Conservation (phyloP, 1,140 invertebrate species). For the Oreohelix idahoensis region DNA sequence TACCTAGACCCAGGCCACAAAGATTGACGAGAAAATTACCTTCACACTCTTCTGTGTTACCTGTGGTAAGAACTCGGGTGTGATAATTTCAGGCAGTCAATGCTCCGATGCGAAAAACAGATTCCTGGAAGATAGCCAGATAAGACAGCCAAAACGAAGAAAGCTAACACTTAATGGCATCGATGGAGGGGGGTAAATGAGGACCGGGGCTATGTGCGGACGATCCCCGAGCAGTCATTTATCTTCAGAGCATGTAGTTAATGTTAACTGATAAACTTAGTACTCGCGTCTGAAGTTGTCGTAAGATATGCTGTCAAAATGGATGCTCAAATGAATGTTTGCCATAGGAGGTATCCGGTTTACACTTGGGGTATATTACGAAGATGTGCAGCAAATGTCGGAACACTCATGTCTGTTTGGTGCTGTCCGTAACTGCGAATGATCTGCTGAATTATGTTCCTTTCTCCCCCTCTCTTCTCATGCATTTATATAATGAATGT, state of each 20-base stretch:
- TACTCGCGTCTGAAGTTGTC: neutral
- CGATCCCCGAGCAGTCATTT: neutral
- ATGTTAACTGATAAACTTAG: neutral
- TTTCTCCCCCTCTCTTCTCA: too few species aligned
- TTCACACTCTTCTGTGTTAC: neutral
- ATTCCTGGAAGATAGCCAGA: conserved; percentile 1
- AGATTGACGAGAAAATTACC: neutral
- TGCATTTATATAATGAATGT: too few species aligned
- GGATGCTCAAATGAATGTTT: too few species aligned
- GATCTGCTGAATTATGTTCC: too few species aligned
- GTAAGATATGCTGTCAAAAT: too few species aligned
- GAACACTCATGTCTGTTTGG: too few species aligned
- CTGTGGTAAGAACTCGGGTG: neutral
- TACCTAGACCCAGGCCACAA: neutral
- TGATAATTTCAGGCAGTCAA: neutral
- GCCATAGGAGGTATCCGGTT: too few species aligned
- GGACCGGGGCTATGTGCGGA: neutral
- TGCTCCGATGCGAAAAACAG: neutral
- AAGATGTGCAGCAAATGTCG: too few species aligned
- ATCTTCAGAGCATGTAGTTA: neutral
- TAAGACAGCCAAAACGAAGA: conserved; percentile 1
- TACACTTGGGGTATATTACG: too few species aligned
- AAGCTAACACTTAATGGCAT: neutral
- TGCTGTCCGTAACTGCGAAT: too few species aligned
- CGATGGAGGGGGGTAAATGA: neutral